Conservation (phyloP, 2,113 vertebrate species). For the Struthio camelus region DNA sequence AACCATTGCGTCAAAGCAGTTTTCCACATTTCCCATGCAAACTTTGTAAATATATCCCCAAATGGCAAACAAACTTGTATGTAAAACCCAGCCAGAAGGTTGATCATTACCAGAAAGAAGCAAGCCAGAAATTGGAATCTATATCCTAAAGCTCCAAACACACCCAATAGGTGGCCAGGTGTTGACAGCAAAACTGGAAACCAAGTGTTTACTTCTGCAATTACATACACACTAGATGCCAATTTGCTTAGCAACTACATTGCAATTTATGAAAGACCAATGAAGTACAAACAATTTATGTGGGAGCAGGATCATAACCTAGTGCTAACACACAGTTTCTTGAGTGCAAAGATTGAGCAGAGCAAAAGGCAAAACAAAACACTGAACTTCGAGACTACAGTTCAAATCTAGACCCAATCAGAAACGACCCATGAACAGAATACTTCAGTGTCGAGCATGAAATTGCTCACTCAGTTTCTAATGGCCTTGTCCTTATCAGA, state of each 20-base stretch:
- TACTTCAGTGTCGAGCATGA: not conserved
- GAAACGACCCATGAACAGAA: not conserved
- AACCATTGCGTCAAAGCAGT: not conserved
- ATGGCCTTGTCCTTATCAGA: not conserved
- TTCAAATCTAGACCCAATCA: not conserved
- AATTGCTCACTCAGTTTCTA: not conserved
- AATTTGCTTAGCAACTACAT: constrained; percentile 62
- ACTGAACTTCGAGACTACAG: not conserved
- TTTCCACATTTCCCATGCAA: not conserved
- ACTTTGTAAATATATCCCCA: not conserved
- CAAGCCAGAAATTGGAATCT: constrained; percentile 56
- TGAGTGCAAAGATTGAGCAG: not conserved
- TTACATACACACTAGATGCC: constrained; percentile 31
- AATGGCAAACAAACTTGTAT: not conserved
- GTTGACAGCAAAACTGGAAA: constrained; percentile 49
- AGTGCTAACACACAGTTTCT: constrained; percentile 34
- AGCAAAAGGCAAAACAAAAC: not conserved
- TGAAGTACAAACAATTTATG: constrained; percentile 52
- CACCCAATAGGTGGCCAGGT: constrained; percentile 68
- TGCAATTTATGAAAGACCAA: constrained; percentile 54
- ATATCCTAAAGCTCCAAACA: constrained; percentile 63
- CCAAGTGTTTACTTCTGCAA: constrained; percentile 68
- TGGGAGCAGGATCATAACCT: constrained; percentile 31
- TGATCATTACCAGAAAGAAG: constrained; percentile 12
- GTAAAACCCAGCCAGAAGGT: not conserved